Base-by-base conservation (phyloP, 2,888 invertebrate genomes). In the Philhelius pedissequus region DNA sequence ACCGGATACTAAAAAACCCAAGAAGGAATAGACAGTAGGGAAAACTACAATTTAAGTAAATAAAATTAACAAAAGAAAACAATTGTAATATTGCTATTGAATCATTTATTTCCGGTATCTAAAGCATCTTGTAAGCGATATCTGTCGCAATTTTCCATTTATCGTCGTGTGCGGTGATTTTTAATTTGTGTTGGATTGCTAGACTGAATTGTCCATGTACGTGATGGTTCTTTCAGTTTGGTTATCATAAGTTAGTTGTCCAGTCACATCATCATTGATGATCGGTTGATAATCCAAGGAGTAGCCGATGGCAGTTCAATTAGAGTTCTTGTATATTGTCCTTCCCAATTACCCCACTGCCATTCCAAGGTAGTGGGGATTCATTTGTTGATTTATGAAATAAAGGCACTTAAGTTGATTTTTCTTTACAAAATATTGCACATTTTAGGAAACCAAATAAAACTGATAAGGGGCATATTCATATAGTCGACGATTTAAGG, bases 131-230 rank as follows among this genome's bases (percentile, higher is more conserved):
- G 96, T 87, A 96, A 93, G 89, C 98, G 93, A 88, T 97, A 97
- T 88, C 95, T 96, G 90, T 98, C 98, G 96, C 97, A 87, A 98
- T 96, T 92, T 98, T 98, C 98, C 98, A 98, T 89, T 97, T 97
- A 87, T 97, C 96, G 15, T 95, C 96, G 84, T 96, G 94, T 5
- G 97, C 96, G 0, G 97, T 97, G 69, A 98, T 94, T 27, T 97
- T 93, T 89, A 98, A 98, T 40, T 95, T 96, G 91, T 98, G 97
- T 89, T 95, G 95, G 88, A 97, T 0, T 94, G 93, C 88, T 95
- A 95, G 18, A 93, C 89, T 1, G 91, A 87, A 88, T 94, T 93
- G 7, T 92, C 92, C 75, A 94, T 93, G 88, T 95, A 97, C 87
- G 94, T 95, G 0, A 98, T 96, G 76, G 94, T 94, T 0, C 98